These are phyloP conservation scores for Polia nebulosa DNA, from an alignment of 2,888 invertebrate genomes.

Conservation along the genomic window DNA sequence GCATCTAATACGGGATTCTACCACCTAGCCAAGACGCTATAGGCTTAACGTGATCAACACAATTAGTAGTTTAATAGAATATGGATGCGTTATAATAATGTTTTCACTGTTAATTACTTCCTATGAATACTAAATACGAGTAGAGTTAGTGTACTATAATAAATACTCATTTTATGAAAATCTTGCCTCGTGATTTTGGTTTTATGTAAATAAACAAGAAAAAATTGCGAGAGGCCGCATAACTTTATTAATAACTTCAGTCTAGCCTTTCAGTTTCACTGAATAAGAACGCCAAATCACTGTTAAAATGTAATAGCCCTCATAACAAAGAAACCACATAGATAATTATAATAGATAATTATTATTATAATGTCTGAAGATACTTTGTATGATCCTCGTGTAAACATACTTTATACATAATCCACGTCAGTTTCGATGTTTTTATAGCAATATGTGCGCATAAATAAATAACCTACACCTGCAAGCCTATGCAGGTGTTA, in stretches of 20 bases:
- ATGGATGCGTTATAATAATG: constrained; percentile 4
- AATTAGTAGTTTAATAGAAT: not conserved
- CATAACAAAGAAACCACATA: not conserved
- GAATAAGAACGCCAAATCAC: too few species aligned
- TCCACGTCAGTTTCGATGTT: constrained; percentile 11
- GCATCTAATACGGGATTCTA: too few species aligned
- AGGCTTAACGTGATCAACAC: not conserved
- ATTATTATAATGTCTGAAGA: constrained; percentile 23
- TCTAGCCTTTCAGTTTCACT: too few species aligned
- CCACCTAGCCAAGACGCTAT: too few species aligned
- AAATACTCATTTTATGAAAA: too few species aligned
- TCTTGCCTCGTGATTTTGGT: too few species aligned
- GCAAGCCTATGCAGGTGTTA: constrained; percentile 29
- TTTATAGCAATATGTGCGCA: constrained; percentile 33
- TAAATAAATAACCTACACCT: constrained; percentile 26
- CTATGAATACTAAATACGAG: too few species aligned
- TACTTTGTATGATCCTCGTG: constrained; percentile 1
- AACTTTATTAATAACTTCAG: too few species aligned
- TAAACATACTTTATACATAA: constrained; percentile 12
- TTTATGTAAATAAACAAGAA: too few species aligned
- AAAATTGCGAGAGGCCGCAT: too few species aligned
- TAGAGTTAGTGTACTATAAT: too few species aligned
- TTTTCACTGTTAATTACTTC: constrained; percentile 36
- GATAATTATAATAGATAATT: not conserved
- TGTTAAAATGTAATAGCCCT: too few species aligned